Conservation (phyloP, 1,140 invertebrate genomes). For the Hesperophylax magnus region DNA sequence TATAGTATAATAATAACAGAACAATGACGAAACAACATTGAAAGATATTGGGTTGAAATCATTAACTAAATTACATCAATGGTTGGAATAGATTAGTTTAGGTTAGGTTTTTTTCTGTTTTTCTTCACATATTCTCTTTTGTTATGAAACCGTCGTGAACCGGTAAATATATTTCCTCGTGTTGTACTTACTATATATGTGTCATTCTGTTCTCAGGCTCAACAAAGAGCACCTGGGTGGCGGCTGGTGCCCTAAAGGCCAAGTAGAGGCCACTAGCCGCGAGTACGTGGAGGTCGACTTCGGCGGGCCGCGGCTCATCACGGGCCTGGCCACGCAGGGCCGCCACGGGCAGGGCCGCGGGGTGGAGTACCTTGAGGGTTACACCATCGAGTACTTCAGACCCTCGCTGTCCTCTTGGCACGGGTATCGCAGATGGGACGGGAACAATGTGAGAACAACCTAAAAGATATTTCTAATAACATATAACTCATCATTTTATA, state of each 20-base stretch:
- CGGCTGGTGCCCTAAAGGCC: conserved; percentile 86
- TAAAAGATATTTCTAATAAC: too few relatives aligned
- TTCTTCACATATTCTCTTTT: too few relatives aligned
- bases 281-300: conserved; percentile 85
- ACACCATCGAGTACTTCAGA: conserved; percentile 82
- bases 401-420: conserved; percentile 76
- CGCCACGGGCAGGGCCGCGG: conserved; percentile 85
- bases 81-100: too few relatives aligned
- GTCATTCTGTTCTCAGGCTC: conserved; percentile 72
- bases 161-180: too few relatives aligned
- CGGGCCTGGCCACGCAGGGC: conserved; percentile 84
- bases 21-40: too few relatives aligned
- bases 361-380: conserved; percentile 83
- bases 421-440: conserved; percentile 76
- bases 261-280: conserved; percentile 76
- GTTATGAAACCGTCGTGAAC: too few relatives aligned
- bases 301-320: conserved; percentile 76
- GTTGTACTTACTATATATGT: too few relatives aligned
- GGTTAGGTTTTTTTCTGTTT: too few relatives aligned
- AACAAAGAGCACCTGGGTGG: conserved; percentile 82
- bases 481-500: too few relatives aligned
- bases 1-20: too few relatives aligned
- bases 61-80: too few relatives aligned
- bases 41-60: too few relatives aligned
- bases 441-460: conserved; percentile 70